phyloP scores from a whole-genome alignment of 2,888 invertebrate genomes.

The Panopea generosa region DNA sequence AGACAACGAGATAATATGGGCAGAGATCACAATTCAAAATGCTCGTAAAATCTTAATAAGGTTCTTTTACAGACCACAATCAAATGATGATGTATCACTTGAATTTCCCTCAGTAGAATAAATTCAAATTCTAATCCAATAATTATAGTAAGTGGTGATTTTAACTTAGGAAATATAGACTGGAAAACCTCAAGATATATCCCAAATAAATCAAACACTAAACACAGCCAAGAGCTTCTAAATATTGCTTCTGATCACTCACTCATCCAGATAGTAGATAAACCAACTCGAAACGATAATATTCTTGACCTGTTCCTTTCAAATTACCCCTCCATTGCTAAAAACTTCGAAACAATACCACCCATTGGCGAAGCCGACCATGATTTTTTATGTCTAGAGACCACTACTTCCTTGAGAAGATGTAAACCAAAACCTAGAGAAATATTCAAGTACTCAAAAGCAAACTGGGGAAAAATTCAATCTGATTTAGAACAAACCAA shows the following conservation, averaged over 20 bases:
- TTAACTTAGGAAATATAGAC: slow-evolving; percentile 9
- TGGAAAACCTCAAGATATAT: slow-evolving; percentile 1
- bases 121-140: slow-evolving; percentile 5
- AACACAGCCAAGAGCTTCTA: not conserved
- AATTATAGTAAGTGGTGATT: slow-evolving; percentile 1
- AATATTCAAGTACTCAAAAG: slow-evolving; percentile 15
- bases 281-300: too few species aligned
- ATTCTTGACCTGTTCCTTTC: too few species aligned
- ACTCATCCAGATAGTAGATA: too few species aligned
- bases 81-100: not conserved
- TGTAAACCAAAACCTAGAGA: slow-evolving; percentile 15
- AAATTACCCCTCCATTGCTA: not conserved
- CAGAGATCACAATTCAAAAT: not conserved
- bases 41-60: not conserved
- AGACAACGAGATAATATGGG: not conserved
- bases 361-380: slow-evolving; percentile 19
- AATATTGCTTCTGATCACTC: not conserved
- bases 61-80: not conserved
- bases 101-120: not conserved
- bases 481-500: slow-evolving; percentile 4
- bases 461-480: slow-evolving; percentile 17
- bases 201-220: not conserved
- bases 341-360: slow-evolving; percentile 18
- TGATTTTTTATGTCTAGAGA: not conserved
- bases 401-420: slow-evolving; percentile 11